phyloP scores from a whole-genome alignment of 2,797 vertebrate genomes.

The Miichthys miiuy region DNA sequence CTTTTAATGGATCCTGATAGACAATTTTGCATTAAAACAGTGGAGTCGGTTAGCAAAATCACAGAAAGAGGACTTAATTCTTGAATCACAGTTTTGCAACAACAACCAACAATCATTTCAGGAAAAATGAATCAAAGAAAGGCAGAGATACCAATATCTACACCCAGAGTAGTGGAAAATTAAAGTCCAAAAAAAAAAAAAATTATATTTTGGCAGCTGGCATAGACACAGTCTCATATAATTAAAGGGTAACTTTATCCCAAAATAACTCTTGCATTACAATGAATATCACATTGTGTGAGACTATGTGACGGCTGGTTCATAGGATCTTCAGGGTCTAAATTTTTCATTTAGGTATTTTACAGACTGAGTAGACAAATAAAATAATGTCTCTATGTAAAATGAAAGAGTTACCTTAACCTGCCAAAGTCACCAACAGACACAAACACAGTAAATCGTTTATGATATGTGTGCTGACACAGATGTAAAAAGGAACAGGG shows the following conservation, averaged over 20 bases:
- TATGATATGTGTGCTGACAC: not conserved
- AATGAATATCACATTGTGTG: not conserved
- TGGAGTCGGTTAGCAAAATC: not conserved
- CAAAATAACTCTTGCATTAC: not conserved
- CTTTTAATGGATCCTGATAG: not conserved
- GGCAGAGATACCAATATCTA: not conserved
- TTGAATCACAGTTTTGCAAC: not conserved
- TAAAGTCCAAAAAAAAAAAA: not conserved
- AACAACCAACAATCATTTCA: not conserved
- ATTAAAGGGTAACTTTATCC: not conserved
- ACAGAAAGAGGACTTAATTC: not conserved
- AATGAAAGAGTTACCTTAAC: not conserved
- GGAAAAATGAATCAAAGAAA: not conserved
- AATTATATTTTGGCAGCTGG: not conserved
- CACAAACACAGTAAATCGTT: not conserved
- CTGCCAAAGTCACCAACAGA: not conserved
- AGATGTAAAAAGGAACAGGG: not conserved
- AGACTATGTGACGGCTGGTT: not conserved
- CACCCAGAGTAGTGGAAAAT: not conserved
- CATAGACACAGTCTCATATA: not conserved
- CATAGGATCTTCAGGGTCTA: not conserved
- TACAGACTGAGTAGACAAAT: not conserved
- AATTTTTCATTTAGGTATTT: not conserved
- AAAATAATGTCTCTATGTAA: not conserved
- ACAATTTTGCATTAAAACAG: not conserved